Evolutionary conservation across 2,113 vertebrate species (phyloP), one percentile per base, ranked within the genome.

Genomic region (Onychorhynchus coronatus): DNA sequence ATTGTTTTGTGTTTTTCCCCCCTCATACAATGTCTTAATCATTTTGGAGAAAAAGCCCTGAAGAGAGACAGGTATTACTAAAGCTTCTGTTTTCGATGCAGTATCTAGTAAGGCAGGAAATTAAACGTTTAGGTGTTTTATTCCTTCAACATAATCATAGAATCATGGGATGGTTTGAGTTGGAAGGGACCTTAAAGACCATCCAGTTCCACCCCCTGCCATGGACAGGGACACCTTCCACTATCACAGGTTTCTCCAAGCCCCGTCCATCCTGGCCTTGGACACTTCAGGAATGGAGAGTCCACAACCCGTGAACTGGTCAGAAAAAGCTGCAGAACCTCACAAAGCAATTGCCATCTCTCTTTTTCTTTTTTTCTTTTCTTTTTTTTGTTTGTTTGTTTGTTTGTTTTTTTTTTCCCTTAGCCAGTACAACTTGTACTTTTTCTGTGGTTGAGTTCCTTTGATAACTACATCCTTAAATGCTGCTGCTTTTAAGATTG

Each of bases 241-340:
- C 25, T 11, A 2, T 3, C 9, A 17, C 47, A 70, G 47, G 11
- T 11, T 55, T 9, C 39, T 68, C 47, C n/a, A 47, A 53, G 25
- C 31, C 42, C 39, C 0, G 0, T 82, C 53, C 63, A 77, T 0
- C 5, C 25, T 77, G 22, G 6, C 22, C 56, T 42, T 33, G 27
- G 27, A 12, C 42, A 37, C 27, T 47, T 55, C 4, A 8, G 22
- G 55, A 27, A 11, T 56, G 35, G 56, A 56, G 49, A 63, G 8
- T 42, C 18, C 56, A 13, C 14, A 33, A 14, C 5, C 6, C 11
- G 56, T 59, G 56, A 62, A 30, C 0, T 76, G 37, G 20, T 42
- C 55, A 23, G 8, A 42, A 39, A 52, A 82, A 65, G 9, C 27
- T 58, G 31, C 15, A 39, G 21, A 85, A 14, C 28, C 12, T 31